phyloP scores from a whole-genome alignment of 2,888 invertebrate species.

The Melolontha melolontha region DNA sequence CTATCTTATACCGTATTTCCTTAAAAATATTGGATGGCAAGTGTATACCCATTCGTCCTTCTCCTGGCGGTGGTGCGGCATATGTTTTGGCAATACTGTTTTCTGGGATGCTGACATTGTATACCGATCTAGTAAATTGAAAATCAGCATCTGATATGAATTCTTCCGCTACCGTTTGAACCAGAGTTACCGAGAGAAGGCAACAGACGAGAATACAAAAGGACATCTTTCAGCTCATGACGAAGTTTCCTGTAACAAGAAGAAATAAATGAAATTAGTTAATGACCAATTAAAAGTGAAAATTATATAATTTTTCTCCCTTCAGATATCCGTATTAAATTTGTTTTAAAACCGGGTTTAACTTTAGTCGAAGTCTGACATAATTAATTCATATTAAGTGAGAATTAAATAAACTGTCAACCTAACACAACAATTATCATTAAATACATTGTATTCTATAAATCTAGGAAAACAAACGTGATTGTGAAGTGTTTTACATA shows the following conservation, averaged over 20 bases:
- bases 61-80: conserved; percentile 76
- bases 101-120: conserved; percentile 93
- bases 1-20: conserved; percentile 87
- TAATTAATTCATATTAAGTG: too few relatives aligned
- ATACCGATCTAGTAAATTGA: conserved; percentile 78
- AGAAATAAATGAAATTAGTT: not conserved
- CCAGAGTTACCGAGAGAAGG: conserved; percentile 60
- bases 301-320: too few relatives aligned
- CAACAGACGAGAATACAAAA: conserved; percentile 60
- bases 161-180: conserved; percentile 50
- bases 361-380: too few relatives aligned
- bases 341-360: too few relatives aligned
- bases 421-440: not conserved
- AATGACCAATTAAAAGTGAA: not conserved
- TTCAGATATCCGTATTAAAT: too few relatives aligned
- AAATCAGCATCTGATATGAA: conserved; percentile 66
- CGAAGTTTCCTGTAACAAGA: conserved; percentile 58
- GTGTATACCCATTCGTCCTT: conserved; percentile 84
- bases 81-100: conserved; percentile 93
- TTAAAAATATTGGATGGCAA: conserved; percentile 62
- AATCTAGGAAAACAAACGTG: conserved; percentile 4
- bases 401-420: not conserved
- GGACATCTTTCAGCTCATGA: conserved; percentile 63
- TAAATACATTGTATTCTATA: conserved; percentile 7
- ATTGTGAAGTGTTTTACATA: not conserved